Evolutionary conservation across 2,797 vertebrate genomes (phyloP).

Genomic region (Simalia tracyae): DNA sequence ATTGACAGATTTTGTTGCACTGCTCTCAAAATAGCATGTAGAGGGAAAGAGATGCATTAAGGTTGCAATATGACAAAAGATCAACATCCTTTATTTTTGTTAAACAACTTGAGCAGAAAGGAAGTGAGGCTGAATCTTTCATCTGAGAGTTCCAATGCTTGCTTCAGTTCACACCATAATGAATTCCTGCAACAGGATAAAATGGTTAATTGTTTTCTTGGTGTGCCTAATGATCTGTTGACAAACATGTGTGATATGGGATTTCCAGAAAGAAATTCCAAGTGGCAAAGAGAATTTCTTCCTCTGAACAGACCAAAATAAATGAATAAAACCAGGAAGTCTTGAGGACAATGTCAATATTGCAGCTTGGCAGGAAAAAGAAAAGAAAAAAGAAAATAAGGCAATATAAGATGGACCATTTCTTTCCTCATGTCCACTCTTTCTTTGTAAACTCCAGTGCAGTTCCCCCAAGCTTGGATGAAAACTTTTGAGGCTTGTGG

Average conservation of each 20-base stretch:
- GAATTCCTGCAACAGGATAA: conserved; percentile 50
- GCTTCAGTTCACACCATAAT: conserved; percentile 71
- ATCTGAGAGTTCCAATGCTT: conserved; percentile 54
- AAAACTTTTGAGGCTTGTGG: neutral
- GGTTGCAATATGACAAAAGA: conserved; percentile 61
- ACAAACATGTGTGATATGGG: conserved; percentile 77
- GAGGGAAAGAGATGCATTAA: neutral
- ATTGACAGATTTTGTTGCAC: neutral
- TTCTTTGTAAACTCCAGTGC: neutral
- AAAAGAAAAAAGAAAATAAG: neutral
- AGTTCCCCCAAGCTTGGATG: neutral
- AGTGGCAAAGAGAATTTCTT: conserved; percentile 59
- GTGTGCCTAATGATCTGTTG: conserved; percentile 79
- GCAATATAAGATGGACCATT: neutral
- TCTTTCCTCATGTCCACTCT: neutral
- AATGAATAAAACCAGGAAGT: conserved; percentile 56
- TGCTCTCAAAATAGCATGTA: neutral
- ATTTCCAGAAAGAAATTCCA: conserved; percentile 68
- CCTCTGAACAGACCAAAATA: conserved; percentile 67
- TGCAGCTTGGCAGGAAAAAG: neutral
- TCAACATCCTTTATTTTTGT: conserved; percentile 67
- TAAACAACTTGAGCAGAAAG: conserved; percentile 57
- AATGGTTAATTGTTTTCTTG: conserved; percentile 76
- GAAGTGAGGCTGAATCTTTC: conserved; percentile 66
- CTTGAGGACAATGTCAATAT: conserved; percentile 42